These are phyloP conservation scores for Machimus atricapillus DNA, from an alignment of 2,888 invertebrate genomes.

Conservation along the genomic window DNA sequence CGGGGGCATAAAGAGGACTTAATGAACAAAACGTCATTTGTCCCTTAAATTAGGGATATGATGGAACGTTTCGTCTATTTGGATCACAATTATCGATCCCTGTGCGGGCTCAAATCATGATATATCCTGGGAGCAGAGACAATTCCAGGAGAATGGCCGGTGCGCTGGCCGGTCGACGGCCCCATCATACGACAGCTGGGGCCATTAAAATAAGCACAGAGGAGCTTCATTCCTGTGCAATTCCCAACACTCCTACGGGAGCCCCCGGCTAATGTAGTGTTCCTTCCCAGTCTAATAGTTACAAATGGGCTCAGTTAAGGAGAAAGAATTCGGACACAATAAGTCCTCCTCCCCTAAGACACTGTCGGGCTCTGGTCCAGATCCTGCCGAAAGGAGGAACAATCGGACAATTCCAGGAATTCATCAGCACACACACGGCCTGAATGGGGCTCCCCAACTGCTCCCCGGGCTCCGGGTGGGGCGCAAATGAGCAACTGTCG, in stretches of 20 bases:
- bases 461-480: not conserved
- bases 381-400: constrained; percentile 4
- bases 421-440: constrained; percentile 3
- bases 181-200: not conserved
- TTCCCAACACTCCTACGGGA: not conserved
- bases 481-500: not conserved
- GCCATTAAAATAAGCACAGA: constrained; percentile 13
- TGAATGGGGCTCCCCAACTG: not conserved
- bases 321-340: constrained; percentile 16
- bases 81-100: constrained; percentile 9
- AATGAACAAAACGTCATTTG: constrained; percentile 38
- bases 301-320: constrained; percentile 18
- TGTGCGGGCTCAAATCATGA: not conserved
- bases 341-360: not conserved
- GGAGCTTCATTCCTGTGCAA: not conserved
- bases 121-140: constrained; percentile 17
- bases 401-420: constrained; percentile 19
- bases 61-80: not conserved
- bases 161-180: not conserved
- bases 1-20: constrained; percentile 1
- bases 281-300: constrained; percentile 15
- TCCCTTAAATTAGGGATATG: constrained; percentile 14
- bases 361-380: not conserved
- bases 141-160: not conserved
- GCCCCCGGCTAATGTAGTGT: not conserved